These are phyloP conservation scores for Otocyon megalotis DNA, from an alignment of 2,113 vertebrate species.

Conservation along the genomic window DNA sequence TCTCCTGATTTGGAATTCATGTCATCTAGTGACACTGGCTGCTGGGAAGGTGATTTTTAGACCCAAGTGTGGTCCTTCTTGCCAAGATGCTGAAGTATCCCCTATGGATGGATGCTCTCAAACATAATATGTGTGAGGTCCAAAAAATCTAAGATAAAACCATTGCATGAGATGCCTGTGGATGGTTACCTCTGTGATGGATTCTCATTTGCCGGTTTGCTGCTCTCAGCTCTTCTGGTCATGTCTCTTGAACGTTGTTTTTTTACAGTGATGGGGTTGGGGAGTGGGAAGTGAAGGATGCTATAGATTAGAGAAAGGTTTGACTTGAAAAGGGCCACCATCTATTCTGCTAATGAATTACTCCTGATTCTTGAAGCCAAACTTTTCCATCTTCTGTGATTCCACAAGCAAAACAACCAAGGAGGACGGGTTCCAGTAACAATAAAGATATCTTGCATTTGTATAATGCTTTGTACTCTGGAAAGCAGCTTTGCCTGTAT, in stretches of 20 bases:
- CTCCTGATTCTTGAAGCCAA: background rate
- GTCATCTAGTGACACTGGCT: background rate
- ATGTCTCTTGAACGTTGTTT: background rate
- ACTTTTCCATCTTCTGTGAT: background rate
- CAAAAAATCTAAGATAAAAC: background rate
- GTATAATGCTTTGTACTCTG: background rate
- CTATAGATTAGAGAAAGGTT: background rate
- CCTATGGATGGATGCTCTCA: background rate
- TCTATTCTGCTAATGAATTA: background rate
- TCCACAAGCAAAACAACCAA: slow-evolving; percentile 30
- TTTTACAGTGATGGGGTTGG: background rate
- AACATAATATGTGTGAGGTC: background rate
- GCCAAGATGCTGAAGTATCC: background rate
- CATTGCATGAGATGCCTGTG: no score
- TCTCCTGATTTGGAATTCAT: background rate
- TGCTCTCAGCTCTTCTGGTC: background rate
- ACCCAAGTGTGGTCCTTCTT: background rate
- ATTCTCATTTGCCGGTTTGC: background rate
- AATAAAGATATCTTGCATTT: slow-evolving; percentile 52
- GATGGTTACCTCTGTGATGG: no score
- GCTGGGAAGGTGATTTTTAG: background rate
- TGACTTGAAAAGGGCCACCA: background rate
- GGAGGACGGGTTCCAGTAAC: slow-evolving; percentile 24
- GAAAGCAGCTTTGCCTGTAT: slow-evolving; percentile 18
- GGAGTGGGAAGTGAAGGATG: background rate